Base-by-base conservation (phyloP, 2,888 invertebrate species). In the Schrankia costaestrigalis region DNA sequence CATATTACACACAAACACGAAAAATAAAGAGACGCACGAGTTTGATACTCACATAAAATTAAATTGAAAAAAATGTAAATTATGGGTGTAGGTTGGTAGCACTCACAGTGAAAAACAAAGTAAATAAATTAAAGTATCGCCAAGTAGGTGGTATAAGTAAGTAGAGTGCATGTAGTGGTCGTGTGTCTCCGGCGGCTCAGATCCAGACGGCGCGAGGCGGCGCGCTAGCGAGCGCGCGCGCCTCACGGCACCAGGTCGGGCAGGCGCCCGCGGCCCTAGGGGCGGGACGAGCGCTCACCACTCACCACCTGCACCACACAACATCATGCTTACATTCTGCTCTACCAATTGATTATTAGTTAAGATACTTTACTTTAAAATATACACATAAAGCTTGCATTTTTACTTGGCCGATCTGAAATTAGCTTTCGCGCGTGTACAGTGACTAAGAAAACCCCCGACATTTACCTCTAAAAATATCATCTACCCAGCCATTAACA, bases 171-270 rank as follows among this genome's bases (percentile, higher is more conserved):
- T n/a, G 14, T 26, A 31, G 25, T 31, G 38, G 44, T 30, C 31
- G 35, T 42, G 56, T 45, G 47, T 56, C 52, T 37, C 26, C 27
- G 27, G 31, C 27, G 11, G 36, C 18, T 41, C 31, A 34, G 18
- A 43, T 13, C 43, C 43, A 44, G 28, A 35, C 52, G 25, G 42
- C 39, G 30, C 38, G 42, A 54, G n/a, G 45, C 33, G 46, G 37
- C 46, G 59, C 58, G 56, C 63, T 63, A 66, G 61, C 53, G 61
- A 62, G 66, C 62, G 72, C 57, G 72, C 62, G 78, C 47, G 50
- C 51, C 85, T 88, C 89, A 88, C 85, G 89, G 89, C 85, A 89
- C 89, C 78, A 89, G 85, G 86, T 89, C 89, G 87, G 89, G 89
- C 89, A 89, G 89, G 88, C 89, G 89, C 80, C 81, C 84, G 73